phyloP scores from a whole-genome alignment of 1,140 invertebrate species.

The Heliconius nattereri region DNA sequence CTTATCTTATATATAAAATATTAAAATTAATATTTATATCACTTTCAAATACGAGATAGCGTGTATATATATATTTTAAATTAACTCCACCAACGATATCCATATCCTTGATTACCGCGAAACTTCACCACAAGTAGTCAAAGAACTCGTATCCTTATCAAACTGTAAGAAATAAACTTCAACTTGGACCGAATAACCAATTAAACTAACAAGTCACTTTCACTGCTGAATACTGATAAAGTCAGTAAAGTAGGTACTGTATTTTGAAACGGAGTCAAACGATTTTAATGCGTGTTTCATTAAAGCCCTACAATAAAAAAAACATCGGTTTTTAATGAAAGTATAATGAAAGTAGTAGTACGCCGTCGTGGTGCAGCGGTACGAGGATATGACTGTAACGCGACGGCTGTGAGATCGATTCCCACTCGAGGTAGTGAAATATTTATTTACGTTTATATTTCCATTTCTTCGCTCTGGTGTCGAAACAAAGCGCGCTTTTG shows the following conservation, averaged over 20 bases:
- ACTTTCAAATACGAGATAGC: no score
- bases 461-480: no score
- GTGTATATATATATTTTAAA: neutral
- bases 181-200: constrained; percentile 55
- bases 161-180: constrained; percentile 57
- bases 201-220: constrained; percentile 74
- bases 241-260: constrained; percentile 59
- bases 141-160: constrained; percentile 51
- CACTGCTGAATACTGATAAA: constrained; percentile 50
- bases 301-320: neutral
- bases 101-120: neutral
- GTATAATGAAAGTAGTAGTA: no score
- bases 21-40: no score
- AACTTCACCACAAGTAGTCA: constrained; percentile 18
- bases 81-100: neutral
- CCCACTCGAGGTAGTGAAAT: no score
- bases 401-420: no score
- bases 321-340: no score
- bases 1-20: no score
- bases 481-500: no score
- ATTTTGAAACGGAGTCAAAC: constrained; percentile 46
- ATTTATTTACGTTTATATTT: no score
- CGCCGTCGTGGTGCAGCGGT: no score
- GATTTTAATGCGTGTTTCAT: neutral
- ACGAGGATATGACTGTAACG: no score